Conservation (phyloP, 2,113 vertebrate species). For the Heteronetta atricapilla region DNA sequence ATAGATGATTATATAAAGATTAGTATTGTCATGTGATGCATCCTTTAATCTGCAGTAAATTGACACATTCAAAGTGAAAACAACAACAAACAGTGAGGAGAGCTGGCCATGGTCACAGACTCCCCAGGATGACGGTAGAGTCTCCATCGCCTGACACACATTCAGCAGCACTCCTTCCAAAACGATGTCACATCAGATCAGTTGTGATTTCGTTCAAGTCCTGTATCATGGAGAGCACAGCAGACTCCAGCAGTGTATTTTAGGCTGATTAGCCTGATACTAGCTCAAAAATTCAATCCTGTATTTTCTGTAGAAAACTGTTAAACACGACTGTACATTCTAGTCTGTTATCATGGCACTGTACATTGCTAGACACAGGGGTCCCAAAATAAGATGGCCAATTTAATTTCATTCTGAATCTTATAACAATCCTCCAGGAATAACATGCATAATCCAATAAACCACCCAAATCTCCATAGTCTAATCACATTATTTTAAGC, state of each 20-base stretch:
- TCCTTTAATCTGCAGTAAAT: not conserved
- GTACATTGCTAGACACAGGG: not conserved
- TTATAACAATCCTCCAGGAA: constrained; percentile 35
- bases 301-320: rapidly evolving
- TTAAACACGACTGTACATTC: not conserved
- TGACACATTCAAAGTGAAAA: not conserved
- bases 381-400: not conserved
- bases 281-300: not conserved
- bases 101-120: not conserved
- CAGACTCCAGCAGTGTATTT: not conserved
- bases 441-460: constrained; percentile 64
- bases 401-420: constrained; percentile 45
- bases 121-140: not conserved
- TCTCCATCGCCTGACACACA: not conserved
- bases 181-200: not conserved
- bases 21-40: not conserved
- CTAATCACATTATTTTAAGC: constrained; percentile 65
- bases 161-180: not conserved
- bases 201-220: not conserved
- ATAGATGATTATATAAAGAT: not conserved
- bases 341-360: not conserved
- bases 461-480: constrained; percentile 16
- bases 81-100: not conserved
- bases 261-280: not conserved
- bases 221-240: not conserved